Percentiles rank a stretch among this genome's conserved stretches.
These are phyloP conservation scores for Clamator glandarius DNA, from an alignment of 2,797 vertebrate genomes.

Conservation along the genomic window DNA sequence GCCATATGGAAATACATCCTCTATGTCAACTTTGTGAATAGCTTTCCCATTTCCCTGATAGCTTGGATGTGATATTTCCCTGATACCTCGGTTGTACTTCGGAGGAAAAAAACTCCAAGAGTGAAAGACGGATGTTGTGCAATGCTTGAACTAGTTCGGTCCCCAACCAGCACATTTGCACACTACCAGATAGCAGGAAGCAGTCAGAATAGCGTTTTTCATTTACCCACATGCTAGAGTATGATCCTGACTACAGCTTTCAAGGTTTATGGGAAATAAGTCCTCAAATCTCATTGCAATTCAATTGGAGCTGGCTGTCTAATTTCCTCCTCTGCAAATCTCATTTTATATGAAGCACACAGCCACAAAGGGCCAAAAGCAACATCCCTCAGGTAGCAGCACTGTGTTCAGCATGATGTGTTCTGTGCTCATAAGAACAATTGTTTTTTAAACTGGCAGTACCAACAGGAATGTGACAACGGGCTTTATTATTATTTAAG, in stretches of 20 bases:
- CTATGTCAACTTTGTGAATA: neutral
- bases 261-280: neutral
- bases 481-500: neutral
- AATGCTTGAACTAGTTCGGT: neutral
- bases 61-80: neutral
- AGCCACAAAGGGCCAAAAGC: neutral
- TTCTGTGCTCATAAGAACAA: neutral
- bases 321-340: slow-evolving; percentile 14
- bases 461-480: neutral
- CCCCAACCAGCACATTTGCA: neutral
- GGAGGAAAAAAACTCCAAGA: neutral
- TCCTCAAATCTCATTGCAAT: neutral
- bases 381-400: neutral
- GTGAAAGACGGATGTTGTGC: neutral
- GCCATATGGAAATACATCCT: neutral
- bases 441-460: neutral
- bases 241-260: neutral
- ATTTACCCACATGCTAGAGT: neutral
- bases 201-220: neutral
- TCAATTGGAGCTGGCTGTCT: neutral
- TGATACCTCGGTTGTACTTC: neutral
- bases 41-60: neutral
- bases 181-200: neutral
- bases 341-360: neutral
- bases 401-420: neutral